Percentiles rank a stretch among this genome's conserved stretches.
Evolutionary conservation across 2,797 vertebrate genomes (phyloP).

Genomic region (Ataeniobius toweri): DNA sequence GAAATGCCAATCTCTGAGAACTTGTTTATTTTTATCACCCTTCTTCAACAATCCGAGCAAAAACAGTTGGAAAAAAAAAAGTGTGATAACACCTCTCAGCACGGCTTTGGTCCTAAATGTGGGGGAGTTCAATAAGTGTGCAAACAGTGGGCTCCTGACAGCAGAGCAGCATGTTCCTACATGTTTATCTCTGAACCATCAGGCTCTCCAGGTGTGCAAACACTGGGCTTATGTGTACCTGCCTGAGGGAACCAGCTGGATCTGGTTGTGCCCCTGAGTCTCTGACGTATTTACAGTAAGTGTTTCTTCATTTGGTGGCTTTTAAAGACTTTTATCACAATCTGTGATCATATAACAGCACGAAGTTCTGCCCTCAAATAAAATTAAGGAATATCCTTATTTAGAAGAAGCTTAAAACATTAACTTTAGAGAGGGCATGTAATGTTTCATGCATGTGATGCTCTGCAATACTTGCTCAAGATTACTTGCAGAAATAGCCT

Average conservation of each 20-base stretch:
- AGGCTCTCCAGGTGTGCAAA: constrained; percentile 54
- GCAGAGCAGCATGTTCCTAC: constrained; percentile 36
- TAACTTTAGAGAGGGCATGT: too few relatives aligned
- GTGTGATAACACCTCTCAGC: not conserved
- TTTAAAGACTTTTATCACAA: not conserved
- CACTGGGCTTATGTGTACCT: constrained; percentile 25
- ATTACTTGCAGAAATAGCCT: too few relatives aligned
- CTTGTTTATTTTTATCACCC: too few relatives aligned
- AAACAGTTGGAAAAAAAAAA: not conserved
- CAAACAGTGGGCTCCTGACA: constrained; percentile 3
- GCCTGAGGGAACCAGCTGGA: constrained; percentile 37
- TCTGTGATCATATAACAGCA: too few relatives aligned
- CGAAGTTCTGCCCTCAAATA: too few relatives aligned
- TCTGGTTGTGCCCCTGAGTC: not conserved
- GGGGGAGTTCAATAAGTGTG: constrained; percentile 17
- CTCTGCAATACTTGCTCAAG: too few relatives aligned
- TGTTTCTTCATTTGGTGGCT: constrained; percentile 12
- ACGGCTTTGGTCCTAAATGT: constrained; percentile 15
- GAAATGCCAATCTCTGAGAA: too few relatives aligned
- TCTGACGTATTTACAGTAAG: constrained; percentile 10
- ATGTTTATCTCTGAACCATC: constrained; percentile 40
- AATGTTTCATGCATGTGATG: too few relatives aligned
- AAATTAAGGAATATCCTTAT: too few relatives aligned
- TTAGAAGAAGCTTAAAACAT: too few relatives aligned
- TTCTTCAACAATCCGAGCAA: not conserved